These are phyloP conservation scores for Macrobrachium rosenbergii DNA, from an alignment of 1,140 invertebrate genomes.

Conservation along the genomic window DNA sequence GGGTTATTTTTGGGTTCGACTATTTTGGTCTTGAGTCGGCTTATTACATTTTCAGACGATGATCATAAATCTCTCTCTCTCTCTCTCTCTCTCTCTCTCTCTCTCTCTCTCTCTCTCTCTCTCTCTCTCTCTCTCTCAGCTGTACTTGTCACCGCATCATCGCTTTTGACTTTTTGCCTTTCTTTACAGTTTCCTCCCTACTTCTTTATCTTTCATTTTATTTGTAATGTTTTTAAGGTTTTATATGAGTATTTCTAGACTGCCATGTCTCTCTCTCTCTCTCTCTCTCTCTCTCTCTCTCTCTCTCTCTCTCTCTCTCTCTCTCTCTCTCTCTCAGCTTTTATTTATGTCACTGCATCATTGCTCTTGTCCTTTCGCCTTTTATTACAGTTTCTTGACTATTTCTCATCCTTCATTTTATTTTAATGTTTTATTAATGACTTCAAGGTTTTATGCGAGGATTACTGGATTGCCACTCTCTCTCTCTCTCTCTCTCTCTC, in stretches of 20 bases:
- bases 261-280: neutral
- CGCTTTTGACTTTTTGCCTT: too few relatives aligned
- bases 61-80: neutral
- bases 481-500: too few relatives aligned
- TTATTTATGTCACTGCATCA: neutral
- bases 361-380: neutral
- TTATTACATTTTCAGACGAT: neutral
- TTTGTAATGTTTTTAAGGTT: too few relatives aligned
- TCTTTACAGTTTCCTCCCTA: too few relatives aligned
- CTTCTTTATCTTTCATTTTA: too few relatives aligned
- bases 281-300: neutral
- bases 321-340: neutral
- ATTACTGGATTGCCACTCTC: too few relatives aligned
- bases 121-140: neutral
- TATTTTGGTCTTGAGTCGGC: neutral
- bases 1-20: too few relatives aligned
- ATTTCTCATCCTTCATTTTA: too few relatives aligned
- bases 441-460: too few relatives aligned
- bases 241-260: too few relatives aligned
- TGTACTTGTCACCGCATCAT: neutral
- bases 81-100: neutral
- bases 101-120: neutral
- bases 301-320: neutral
- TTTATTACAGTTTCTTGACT: neutral
- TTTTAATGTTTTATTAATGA: too few relatives aligned